Conservation (phyloP, 2,113 vertebrate species). For the Carassius carassius region DNA sequence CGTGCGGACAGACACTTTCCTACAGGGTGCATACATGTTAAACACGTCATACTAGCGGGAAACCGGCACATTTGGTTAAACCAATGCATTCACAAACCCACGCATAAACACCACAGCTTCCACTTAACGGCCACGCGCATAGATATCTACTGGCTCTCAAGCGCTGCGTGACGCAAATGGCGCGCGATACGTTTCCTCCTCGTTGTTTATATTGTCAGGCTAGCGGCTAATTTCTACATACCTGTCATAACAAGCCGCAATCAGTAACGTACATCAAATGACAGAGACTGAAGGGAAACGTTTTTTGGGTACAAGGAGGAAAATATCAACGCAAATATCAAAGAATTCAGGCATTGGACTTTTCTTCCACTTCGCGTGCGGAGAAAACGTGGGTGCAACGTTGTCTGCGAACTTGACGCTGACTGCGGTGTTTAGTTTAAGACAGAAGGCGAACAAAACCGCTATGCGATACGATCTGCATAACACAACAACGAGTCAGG, state of each 20-base stretch:
- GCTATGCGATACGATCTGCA: background rate
- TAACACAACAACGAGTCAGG: too few species aligned
- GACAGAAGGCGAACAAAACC: background rate
- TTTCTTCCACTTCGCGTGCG: slow-evolving; percentile 26
- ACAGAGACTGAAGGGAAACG: too few species aligned
- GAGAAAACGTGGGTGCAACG: slow-evolving; percentile 58
- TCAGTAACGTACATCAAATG: background rate
- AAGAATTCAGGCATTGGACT: slow-evolving; percentile 18
- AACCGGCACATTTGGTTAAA: background rate
- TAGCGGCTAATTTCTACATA: background rate
- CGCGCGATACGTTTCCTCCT: slow-evolving; percentile 59
- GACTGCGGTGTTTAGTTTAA: background rate
- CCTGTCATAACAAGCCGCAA: background rate
- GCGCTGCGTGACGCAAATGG: slow-evolving; percentile 57
- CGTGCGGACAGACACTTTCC: background rate
- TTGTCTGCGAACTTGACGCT: slow-evolving; percentile 43
- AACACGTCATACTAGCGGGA: slow-evolving; percentile 13
- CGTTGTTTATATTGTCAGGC: slow-evolving; percentile 56
- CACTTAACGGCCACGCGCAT: background rate
- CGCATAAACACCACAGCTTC: background rate
- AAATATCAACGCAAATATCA: background rate
- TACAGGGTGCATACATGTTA: background rate
- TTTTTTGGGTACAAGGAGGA: accelerated
- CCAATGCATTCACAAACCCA: background rate
- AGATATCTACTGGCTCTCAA: background rate